Conservation (phyloP, 1,140 invertebrate genomes). For the Neodiprion lecontei region DNA sequence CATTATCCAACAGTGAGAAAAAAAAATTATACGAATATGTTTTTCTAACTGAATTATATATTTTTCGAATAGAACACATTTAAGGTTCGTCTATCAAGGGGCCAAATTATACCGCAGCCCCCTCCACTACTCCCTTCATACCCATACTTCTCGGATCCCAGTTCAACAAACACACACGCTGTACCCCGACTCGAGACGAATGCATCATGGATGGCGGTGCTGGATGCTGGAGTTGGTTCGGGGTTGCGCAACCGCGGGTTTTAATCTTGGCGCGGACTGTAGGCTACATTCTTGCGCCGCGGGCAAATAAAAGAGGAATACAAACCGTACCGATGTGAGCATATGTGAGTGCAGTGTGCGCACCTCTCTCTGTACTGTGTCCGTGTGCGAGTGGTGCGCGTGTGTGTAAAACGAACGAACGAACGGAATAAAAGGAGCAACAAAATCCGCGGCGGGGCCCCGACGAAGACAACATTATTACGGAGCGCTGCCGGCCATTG, state of each 20-base stretch:
- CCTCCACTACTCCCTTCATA: no score
- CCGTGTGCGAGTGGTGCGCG: no score
- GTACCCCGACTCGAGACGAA: background rate
- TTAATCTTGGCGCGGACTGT: conserved; percentile 60
- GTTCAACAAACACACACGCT: background rate
- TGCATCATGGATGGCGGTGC: background rate
- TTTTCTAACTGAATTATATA: no score
- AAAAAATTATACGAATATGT: no score
- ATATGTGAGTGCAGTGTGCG: no score
- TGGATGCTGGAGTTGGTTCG: background rate
- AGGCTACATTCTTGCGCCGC: conserved; percentile 61
- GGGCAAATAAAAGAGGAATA: conserved; percentile 57
- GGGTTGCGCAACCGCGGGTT: conserved; percentile 51
- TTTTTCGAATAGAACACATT: no score
- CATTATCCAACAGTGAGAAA: no score
- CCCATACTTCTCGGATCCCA: background rate
- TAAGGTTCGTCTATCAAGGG: no score
- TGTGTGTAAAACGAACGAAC: background rate
- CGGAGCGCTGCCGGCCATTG: conserved; percentile 58
- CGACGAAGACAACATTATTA: conserved; percentile 63
- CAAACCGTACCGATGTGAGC: background rate
- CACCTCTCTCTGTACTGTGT: no score
- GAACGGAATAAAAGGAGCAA: background rate
- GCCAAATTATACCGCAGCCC: no score
- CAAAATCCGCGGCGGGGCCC: conserved; percentile 10